Evolutionary conservation across 2,797 vertebrate genomes (phyloP), one percentile per base, ranked within the genome.

Genomic region (Gymnodraco acuticeps): DNA sequence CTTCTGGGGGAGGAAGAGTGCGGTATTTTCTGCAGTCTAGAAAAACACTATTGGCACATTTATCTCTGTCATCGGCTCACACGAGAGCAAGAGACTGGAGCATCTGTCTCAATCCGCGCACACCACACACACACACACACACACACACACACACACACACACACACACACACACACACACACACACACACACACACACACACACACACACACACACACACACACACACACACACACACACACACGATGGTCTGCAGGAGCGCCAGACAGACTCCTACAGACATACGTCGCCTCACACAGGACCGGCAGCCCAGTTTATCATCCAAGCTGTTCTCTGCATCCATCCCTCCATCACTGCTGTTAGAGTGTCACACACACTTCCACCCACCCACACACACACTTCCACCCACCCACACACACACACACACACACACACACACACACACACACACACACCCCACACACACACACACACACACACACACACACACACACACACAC

Each of bases 81-180:
- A 78, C 38, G 81, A 80, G 83, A 84, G 43, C 31, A 64, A 54
- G 45, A 71, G 69, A 69, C 82, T 5, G 12, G 65, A 80, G 83
- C 82, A 87, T 91, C 83, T 71, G 85, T 86, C 83, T 89, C 70
- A 74, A 76, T 86, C 73, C n/a, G n/a, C n/a, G n/a, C n/a, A n/a
- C n/a, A n/a, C n/a, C 77, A 73, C 64, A 89, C 79, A 70, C 48
- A 38, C 60, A 61, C 75, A 75, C 65, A 51, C 75, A 67, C 48
- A 38, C 60, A 61, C 73, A 75, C 65, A 53, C 78, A 73, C 64
- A 89, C 79, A 70, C 48, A 38, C 59, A 61, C 75, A 75, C 65
- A 53, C 75, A 31, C 70, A 73, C 85, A 71, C 78, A 73, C 64
- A n/a, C n/a, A n/a, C n/a, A n/a, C n/a, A n/a, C n/a, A n/a, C n/a